phyloP scores from a whole-genome alignment of 2,113 vertebrate genomes.

The Propithecus coquereli region DNA sequence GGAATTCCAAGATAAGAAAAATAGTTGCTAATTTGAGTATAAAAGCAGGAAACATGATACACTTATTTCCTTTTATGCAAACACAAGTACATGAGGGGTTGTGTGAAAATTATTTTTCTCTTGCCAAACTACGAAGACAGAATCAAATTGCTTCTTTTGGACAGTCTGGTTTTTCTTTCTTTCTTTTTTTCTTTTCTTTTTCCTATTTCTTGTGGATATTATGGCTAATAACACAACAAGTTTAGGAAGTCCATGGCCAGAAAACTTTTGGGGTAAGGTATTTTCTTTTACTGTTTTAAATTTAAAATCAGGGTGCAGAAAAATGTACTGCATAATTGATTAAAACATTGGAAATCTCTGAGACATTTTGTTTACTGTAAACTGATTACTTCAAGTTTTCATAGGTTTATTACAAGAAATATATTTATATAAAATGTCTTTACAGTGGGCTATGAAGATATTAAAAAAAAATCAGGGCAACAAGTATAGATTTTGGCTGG shows the following conservation, averaged over 20 bases:
- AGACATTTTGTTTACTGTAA: conserved; percentile 12
- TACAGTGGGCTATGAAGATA: not conserved
- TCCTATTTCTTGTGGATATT: conserved; percentile 79
- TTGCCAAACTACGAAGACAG: conserved; percentile 72
- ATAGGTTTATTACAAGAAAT: not conserved
- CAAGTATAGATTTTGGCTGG: not conserved
- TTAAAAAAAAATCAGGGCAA: conserved; percentile 25
- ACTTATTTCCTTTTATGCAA: conserved; percentile 93
- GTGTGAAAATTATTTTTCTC: conserved; percentile 78
- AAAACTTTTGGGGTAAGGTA: conserved; percentile 87
- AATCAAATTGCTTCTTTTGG: conserved; percentile 68
- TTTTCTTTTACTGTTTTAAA: conserved; percentile 49
- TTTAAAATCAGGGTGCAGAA: not conserved
- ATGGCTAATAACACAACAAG: conserved; percentile 89
- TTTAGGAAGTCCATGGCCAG: conserved; percentile 79
- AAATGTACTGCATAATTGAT: not conserved
- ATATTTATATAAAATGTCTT: not conserved
- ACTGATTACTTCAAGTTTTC: not conserved
- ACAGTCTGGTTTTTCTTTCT: conserved; percentile 54
- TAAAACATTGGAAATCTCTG: not conserved
- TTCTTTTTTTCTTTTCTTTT: conserved; percentile 46
- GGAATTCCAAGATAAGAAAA: conserved; percentile 93
- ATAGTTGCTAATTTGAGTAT: conserved; percentile 93
- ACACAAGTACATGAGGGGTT: conserved; percentile 80
- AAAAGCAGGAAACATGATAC: conserved; percentile 97